Base-by-base conservation (phyloP, 2,797 vertebrate genomes). In the Tragopan temminckii region DNA sequence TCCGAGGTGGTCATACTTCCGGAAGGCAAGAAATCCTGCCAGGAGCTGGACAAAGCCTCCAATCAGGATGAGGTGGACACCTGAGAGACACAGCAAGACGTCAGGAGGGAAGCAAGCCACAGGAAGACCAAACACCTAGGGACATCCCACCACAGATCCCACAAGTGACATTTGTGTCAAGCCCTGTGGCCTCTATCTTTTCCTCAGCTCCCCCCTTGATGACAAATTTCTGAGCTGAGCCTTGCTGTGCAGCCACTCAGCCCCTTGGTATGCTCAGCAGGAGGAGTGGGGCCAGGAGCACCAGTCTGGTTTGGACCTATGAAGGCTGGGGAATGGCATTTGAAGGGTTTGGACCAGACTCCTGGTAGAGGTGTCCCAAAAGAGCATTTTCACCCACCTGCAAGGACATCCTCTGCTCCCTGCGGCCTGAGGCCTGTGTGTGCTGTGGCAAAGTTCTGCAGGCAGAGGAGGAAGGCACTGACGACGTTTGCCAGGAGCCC, bases 1-100 rank as follows among this genome's bases (percentile, higher is more conserved):
- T 79, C 98, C 98, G 1, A 99, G 96, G 95, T 99, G 98, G 89
- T 99, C 98, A 0, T 99, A 99, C 96, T 99, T 99, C 89, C 99
- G 96, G 84, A 99, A 99, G 68, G 98, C 98, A 6, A 99, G 97
- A 40, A 99, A 96, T 40, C 99, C 99, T 3, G 99, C 98, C 89
- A 99, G 97, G 74, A 99, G 85, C 89, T 99, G 99, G 84, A 98
- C 98, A 24, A 99, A 89, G 5, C 99, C 98, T 80, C 99, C 99
- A 17, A 98, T 98, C 62, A 99, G 94, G 89, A 99, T 97, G 64
- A 99, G 98, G 93, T 99, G 99, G 93, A 99, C 98, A 83, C 98
- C 99, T 99, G 87, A 58, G 66, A 43, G 55, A 74, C 1, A 18
- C 21, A 35, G 10, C 43, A 67, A 80, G 35, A 29, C 7, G 5